Evolutionary conservation across 2,888 invertebrate genomes (phyloP).

Genomic region (Autographa gamma): DNA sequence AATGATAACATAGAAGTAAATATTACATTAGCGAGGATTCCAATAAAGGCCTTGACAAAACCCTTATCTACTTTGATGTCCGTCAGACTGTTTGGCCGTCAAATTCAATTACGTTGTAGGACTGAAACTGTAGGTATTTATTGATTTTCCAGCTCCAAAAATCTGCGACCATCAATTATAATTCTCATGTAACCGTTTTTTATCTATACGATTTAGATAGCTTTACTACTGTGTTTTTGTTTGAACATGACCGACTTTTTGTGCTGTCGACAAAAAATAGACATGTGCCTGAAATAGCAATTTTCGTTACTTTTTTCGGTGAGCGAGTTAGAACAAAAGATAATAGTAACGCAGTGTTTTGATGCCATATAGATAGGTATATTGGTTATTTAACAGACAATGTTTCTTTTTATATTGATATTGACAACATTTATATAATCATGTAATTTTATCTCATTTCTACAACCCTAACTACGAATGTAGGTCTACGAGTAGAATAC

Average conservation of each 20-base stretch:
- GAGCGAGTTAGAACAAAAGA: constrained; percentile 29
- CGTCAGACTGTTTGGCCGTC: constrained; percentile 43
- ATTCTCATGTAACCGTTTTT: constrained; percentile 24
- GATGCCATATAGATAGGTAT: too few relatives aligned
- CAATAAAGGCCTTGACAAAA: constrained; percentile 20
- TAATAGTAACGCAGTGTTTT: background rate
- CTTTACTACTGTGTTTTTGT: constrained; percentile 12
- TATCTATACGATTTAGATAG: constrained; percentile 6
- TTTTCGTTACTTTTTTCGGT: constrained; percentile 39
- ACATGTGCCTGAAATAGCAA: constrained; percentile 29
- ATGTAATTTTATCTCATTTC: background rate
- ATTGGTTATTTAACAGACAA: too few relatives aligned
- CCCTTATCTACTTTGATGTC: constrained; percentile 47
- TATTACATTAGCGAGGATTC: constrained; percentile 32
- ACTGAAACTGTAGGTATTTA: constrained; percentile 6
- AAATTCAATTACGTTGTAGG: constrained; percentile 38
- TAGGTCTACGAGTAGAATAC: too few relatives aligned
- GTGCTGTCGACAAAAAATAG: constrained; percentile 33
- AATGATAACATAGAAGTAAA: constrained; percentile 28
- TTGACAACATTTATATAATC: background rate
- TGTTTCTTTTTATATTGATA: background rate
- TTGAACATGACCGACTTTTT: constrained; percentile 22
- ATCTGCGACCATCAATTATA: constrained; percentile 15
- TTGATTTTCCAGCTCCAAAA: constrained; percentile 19
- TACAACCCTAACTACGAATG: background rate